phyloP scores from a whole-genome alignment of 2,888 invertebrate species.

The Hyppa rectilinea region DNA sequence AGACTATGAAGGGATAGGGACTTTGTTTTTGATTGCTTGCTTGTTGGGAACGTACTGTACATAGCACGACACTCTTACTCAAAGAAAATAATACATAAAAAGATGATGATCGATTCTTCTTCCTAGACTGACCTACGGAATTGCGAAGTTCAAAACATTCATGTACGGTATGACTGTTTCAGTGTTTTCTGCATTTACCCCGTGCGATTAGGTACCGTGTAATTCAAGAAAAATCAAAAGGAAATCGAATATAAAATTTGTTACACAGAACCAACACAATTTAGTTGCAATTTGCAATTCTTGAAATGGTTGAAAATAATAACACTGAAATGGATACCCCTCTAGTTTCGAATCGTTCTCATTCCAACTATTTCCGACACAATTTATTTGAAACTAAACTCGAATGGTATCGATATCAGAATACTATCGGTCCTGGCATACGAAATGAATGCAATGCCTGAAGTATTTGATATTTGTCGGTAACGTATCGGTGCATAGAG shows the following conservation, averaged over 20 bases:
- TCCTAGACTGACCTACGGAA: no score
- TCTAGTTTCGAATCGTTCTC: slow-evolving; percentile 22
- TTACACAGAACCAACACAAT: not conserved
- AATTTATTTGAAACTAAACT: slow-evolving; percentile 53
- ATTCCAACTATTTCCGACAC: slow-evolving; percentile 37
- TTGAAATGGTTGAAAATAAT: slow-evolving; percentile 22
- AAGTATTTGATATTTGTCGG: slow-evolving; percentile 56
- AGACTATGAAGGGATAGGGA: slow-evolving; percentile 6
- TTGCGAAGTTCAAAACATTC: no score
- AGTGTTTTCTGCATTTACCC: not conserved
- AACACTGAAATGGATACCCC: slow-evolving; percentile 23
- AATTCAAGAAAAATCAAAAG: not conserved
- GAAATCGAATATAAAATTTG: not conserved
- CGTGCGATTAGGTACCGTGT: no score
- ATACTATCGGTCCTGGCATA: slow-evolving; percentile 32
- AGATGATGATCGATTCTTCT: no score
- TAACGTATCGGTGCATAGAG: slow-evolving; percentile 51
- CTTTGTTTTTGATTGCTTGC: not conserved
- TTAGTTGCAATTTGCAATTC: not conserved
- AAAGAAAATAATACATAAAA: not conserved
- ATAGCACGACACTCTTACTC: not conserved
- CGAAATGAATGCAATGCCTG: slow-evolving; percentile 44
- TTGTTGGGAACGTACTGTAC: not conserved
- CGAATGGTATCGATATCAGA: slow-evolving; percentile 45
- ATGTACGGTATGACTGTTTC: no score